Conservation (phyloP, 2,113 vertebrate species). For the Oceanites oceanicus region DNA sequence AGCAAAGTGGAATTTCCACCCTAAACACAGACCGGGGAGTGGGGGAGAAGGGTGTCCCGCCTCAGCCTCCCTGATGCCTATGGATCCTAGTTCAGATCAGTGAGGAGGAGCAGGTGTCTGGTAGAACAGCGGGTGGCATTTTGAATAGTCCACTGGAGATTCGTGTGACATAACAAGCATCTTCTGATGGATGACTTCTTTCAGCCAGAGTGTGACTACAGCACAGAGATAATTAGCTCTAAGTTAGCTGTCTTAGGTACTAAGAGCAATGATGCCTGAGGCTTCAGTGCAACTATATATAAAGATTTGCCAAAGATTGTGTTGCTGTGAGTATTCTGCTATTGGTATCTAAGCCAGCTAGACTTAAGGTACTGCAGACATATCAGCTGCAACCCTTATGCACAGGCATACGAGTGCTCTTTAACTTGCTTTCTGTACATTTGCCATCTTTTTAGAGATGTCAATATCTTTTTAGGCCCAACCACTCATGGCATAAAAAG, state of each 20-base stretch:
- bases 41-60: neutral
- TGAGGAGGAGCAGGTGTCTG: neutral
- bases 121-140: neutral
- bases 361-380: neutral
- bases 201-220: neutral
- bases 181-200: neutral
- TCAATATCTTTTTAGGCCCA: neutral
- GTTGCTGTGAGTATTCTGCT: neutral
- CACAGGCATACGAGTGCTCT: neutral
- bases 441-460: neutral
- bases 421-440: neutral
- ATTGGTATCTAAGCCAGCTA: neutral
- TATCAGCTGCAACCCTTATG: neutral
- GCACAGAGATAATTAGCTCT: neutral
- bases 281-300: neutral
- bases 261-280: neutral
- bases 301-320: neutral
- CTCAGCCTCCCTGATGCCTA: neutral
- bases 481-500: neutral
- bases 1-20: neutral
- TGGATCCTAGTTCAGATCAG: neutral
- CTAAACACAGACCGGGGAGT: rapidly evolving
- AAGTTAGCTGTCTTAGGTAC: neutral
- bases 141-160: neutral
- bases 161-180: neutral